A percentile compares a stretch with the other conserved stretches of the same genome.
Conservation (phyloP, 2,113 vertebrate species). For the Trogon melanurus region DNA sequence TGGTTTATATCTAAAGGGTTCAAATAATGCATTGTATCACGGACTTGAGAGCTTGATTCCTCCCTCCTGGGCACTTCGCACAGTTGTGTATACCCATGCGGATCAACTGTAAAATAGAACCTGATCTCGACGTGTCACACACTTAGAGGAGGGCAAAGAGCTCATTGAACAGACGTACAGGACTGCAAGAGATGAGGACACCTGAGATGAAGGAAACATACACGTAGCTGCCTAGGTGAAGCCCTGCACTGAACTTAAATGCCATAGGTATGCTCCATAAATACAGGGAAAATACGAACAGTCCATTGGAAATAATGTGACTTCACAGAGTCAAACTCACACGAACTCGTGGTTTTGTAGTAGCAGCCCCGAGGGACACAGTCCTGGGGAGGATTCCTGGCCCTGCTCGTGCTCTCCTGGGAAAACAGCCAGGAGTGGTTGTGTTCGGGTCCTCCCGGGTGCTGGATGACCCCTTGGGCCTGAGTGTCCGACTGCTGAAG, state of each 20-base stretch:
- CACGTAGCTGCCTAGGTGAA: background rate
- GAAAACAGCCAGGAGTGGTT: background rate
- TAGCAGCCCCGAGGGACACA: background rate
- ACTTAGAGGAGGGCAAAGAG: background rate
- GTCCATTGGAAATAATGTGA: background rate
- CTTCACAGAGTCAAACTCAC: background rate
- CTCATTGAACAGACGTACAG: background rate
- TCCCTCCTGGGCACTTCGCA: background rate
- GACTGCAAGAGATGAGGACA: background rate
- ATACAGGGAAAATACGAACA: background rate
- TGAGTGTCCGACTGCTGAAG: background rate
- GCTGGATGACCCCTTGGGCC: background rate
- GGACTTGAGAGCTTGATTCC: background rate
- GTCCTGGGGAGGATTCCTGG: rapidly evolving
- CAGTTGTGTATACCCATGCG: background rate
- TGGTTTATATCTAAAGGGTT: background rate
- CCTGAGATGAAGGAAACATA: background rate
- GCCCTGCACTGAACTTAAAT: background rate
- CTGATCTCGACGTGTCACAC: background rate
- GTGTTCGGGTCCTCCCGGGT: background rate
- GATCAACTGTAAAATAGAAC: background rate
- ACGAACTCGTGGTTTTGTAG: rapidly evolving
- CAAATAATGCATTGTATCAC: background rate
- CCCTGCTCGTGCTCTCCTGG: background rate
- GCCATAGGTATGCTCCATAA: background rate